Base-by-base conservation (phyloP, 2,888 invertebrate genomes). In the Norana najaformis region DNA sequence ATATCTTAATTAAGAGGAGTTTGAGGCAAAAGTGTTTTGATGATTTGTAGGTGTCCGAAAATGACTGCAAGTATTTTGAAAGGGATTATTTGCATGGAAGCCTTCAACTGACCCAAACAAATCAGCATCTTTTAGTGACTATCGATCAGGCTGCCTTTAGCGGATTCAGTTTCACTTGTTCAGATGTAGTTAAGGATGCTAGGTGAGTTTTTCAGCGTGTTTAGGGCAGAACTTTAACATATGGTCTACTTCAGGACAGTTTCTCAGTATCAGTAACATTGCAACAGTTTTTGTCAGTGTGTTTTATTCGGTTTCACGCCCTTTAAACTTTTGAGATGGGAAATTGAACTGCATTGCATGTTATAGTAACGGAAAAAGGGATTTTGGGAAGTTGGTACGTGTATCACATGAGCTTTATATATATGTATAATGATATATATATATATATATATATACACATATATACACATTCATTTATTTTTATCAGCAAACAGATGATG, bases 101-200 rank as follows among this genome's bases (percentile, higher is more conserved):
- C 92, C 97, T 98, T 0, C 96, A 97, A 90, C 96, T 99, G 91
- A 99, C 99, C 0, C 98, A 98, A 0, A n/a, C 98, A 83, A 98
- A 99, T 94, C 97, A 97, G 91, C 97, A 97, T 92, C 98, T 99
- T 90, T 96, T 99, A 69, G 97, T 97, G 92, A 98, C 98, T 83
- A 98, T 99, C 97, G 98, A 99, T 96, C 99, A 99, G 94, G 97
- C 97, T 90, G 97, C 98, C 93, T 99, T 99, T 96, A 96, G 97
- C 94, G 98, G 98, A 92, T 99, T 99, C 96, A 94, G 93, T 69
- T 95, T 94, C 91, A 94, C 94, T n/a, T 93, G 91, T 85, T 90
- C 92, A 18, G 85, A 85, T 16, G 85, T 36, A 83, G 34, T 37
- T 85, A 23, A 14, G 36, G 85, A 37, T 14, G 37, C 36, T 23